Base-by-base conservation (phyloP, 1,140 invertebrate genomes). In the Sinonovacula constricta region DNA sequence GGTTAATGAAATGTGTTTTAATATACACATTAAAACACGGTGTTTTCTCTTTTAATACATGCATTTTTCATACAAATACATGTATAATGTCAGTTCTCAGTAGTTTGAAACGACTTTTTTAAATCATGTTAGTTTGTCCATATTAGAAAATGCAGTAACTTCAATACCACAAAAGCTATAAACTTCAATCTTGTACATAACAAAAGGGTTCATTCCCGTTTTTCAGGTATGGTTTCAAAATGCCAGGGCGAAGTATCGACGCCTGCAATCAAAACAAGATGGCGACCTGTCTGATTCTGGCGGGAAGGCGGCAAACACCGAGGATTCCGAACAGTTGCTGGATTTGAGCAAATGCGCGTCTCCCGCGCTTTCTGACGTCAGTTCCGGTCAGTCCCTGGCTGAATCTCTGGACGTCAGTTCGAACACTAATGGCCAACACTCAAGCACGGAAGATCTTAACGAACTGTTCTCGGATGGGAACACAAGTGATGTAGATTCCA, bases 211-310 rank as follows among this genome's bases (percentile, higher is more conserved):
- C 79, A 3, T 31, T 39, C 33, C 57, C 62, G 39, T 56, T 91
- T 92, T 45, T 24, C 93, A 99, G 98, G 98, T 99, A 62, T 99
- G 98, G 98, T 99, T 99, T 93, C 98, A 99, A 93, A 99, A 99
- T 91, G 97, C 97, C 28, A 93, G 98, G 63, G 98, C 98, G 84
- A 99, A 99, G 93, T 98, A 97, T 95, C 94, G 98, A 85, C 94
- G 97, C 81, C 97, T 97, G 94, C 94, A 97, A 91, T 93, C 96
- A 86, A 97, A 96, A 88, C 94, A 95, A 86, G 95, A 96, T 85
- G 63, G 76, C 10, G 94, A 86, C 28, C 79, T 77, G 31, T 54
- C 83, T 18, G 76, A 78, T 15, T 67, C 84, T 30, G 74, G 69
- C 5, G 79, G 59, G 80, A 83, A 31, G 82, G 83, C 53, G 51